phyloP scores from a whole-genome alignment of 2,797 vertebrate genomes.

The Chiloscyllium punctatum region DNA sequence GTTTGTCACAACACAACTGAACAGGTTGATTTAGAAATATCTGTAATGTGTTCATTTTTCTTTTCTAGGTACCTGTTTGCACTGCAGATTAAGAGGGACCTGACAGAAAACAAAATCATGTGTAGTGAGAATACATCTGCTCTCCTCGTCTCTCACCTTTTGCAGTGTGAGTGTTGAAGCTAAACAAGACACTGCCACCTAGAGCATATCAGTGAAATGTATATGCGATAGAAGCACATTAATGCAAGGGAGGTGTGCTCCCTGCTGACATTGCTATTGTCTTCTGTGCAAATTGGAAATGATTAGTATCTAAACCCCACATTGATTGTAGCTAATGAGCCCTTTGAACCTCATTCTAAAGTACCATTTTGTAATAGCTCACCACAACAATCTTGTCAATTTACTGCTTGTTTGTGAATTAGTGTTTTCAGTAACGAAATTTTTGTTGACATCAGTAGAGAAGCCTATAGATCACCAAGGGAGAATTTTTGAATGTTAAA shows the following conservation, averaged over 20 bases:
- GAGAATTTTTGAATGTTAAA: neutral
- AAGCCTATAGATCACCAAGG: neutral
- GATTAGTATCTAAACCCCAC: neutral
- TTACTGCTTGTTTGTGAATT: neutral
- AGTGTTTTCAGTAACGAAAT: neutral
- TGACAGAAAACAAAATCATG: constrained; percentile 74
- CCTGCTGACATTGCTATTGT: neutral
- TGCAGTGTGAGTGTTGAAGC: constrained; percentile 75
- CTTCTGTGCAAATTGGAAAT: neutral
- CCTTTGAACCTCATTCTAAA: neutral
- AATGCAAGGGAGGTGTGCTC: neutral
- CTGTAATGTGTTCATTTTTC: constrained; percentile 32
- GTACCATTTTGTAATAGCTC: neutral
- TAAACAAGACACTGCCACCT: neutral
- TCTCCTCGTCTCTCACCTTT: constrained; percentile 79
- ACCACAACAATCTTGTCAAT: neutral
- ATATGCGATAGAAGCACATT: neutral
- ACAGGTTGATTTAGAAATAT: no score
- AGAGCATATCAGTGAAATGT: neutral
- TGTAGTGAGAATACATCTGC: constrained; percentile 82
- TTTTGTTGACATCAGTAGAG: neutral
- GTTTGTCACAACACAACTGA: no score
- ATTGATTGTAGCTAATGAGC: neutral
- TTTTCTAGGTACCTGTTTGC: constrained; percentile 83
- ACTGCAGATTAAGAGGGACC: constrained; percentile 87